phyloP scores from a whole-genome alignment of 2,888 invertebrate genomes.

The Uloborus plumipes region DNA sequence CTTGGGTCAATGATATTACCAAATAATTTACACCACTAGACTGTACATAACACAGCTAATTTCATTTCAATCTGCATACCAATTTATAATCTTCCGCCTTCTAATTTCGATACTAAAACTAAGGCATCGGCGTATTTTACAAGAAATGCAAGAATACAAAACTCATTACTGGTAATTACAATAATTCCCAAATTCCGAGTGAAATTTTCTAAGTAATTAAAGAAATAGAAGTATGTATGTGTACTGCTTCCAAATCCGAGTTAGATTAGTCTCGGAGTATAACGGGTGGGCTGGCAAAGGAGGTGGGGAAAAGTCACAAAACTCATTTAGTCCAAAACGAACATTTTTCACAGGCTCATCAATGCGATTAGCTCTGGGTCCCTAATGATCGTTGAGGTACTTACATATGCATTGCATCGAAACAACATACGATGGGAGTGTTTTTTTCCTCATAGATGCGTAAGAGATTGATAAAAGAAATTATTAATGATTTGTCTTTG shows the following conservation, averaged over 20 bases:
- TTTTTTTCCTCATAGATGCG: no score
- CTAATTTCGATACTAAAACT: no score
- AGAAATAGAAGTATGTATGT: slow-evolving; percentile 40
- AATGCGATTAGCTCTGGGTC: slow-evolving; percentile 31
- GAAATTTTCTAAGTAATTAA: slow-evolving; percentile 49
- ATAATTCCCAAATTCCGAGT: slow-evolving; percentile 27
- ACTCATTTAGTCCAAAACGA: slow-evolving; percentile 42
- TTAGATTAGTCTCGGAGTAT: no score
- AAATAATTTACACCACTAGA: no score
- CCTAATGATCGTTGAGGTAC: slow-evolving; percentile 25
- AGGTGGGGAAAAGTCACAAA: slow-evolving; percentile 3
- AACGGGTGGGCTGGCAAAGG: not conserved
- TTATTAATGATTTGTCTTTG: no score
- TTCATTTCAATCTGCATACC: no score
- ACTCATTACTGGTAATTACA: slow-evolving; percentile 49
- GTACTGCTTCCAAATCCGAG: no score
- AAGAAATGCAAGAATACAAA: not conserved
- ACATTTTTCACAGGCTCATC: slow-evolving; percentile 48
- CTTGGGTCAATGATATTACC: no score
- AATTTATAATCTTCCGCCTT: no score
- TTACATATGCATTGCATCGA: not conserved
- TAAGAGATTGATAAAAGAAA: no score
- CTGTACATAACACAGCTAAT: no score
- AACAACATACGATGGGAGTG: not conserved
- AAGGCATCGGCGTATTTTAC: no score